These are phyloP conservation scores for Ornithoptera alexandrae DNA, from an alignment of 2,888 invertebrate genomes.

Conservation along the genomic window DNA sequence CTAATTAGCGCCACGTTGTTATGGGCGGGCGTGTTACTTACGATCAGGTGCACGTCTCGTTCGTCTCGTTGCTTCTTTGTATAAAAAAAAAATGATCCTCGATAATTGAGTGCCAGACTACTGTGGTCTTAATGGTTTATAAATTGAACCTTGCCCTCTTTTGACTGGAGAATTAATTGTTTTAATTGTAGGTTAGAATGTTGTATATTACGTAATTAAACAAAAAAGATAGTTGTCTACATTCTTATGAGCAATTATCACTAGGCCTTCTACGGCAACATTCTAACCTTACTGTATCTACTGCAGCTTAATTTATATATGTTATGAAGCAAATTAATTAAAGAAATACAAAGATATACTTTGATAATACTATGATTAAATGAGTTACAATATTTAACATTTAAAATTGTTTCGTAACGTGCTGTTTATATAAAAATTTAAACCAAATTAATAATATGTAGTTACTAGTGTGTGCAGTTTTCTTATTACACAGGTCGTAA, in stretches of 20 bases:
- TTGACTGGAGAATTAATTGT: slow-evolving; percentile 19
- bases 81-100: slow-evolving; percentile 2
- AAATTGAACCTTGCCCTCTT: slow-evolving; percentile 25
- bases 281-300: neutral
- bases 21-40: no score
- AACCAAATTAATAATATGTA: neutral
- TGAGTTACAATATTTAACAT: neutral
- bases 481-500: neutral
- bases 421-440: neutral
- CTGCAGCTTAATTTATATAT: neutral
- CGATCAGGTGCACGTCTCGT: no score
- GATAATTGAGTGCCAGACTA: slow-evolving; percentile 23
- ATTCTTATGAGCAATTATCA: neutral
- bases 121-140: slow-evolving; percentile 22
- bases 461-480: no score
- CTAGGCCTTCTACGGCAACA: neutral
- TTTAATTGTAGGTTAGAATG: slow-evolving; percentile 6
- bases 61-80: no score
- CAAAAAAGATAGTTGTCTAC: neutral
- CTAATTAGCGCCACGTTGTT: no score
- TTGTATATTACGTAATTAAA: neutral
- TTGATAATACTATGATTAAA: no score
- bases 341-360: no score
- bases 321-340: neutral
- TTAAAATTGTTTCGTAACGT: neutral